Conservation (phyloP, 2,113 vertebrate species). For the Ahaetulla prasina region DNA sequence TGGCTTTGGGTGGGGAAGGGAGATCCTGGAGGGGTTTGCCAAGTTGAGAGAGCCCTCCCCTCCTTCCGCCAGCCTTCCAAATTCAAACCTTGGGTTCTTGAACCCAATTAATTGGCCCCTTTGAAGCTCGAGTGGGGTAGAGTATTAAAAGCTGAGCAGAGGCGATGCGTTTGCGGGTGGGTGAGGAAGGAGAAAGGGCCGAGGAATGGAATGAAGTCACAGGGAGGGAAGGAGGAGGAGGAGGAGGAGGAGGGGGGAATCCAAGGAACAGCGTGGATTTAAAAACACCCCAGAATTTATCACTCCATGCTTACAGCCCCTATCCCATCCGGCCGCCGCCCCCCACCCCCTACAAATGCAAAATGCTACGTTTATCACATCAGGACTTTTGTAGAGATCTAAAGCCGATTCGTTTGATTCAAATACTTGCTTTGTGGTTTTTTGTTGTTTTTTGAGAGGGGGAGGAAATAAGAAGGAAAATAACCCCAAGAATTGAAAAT, state of each 20-base stretch:
- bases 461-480: not conserved
- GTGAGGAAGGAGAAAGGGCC: not conserved
- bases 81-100: not conserved
- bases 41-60: not conserved
- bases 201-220: not conserved
- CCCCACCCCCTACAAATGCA: not conserved
- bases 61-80: not conserved
- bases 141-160: not conserved
- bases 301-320: not conserved
- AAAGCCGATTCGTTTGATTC: not conserved
- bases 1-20: not conserved
- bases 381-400: not conserved
- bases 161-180: not conserved
- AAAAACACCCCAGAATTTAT: not conserved
- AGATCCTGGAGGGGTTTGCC: not conserved
- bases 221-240: not conserved
- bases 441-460: not conserved
- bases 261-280: not conserved
- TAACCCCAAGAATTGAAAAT: not conserved
- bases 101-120: not conserved
- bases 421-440: not conserved
- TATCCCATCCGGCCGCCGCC: not conserved
- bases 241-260: too few relatives aligned
- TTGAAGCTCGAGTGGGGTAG: not conserved
- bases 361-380: not conserved